These are phyloP conservation scores for Aurelia aurita DNA, from an alignment of 30 jellyfish, hydroid and myxozoan species.

Conservation along the genomic window DNA sequence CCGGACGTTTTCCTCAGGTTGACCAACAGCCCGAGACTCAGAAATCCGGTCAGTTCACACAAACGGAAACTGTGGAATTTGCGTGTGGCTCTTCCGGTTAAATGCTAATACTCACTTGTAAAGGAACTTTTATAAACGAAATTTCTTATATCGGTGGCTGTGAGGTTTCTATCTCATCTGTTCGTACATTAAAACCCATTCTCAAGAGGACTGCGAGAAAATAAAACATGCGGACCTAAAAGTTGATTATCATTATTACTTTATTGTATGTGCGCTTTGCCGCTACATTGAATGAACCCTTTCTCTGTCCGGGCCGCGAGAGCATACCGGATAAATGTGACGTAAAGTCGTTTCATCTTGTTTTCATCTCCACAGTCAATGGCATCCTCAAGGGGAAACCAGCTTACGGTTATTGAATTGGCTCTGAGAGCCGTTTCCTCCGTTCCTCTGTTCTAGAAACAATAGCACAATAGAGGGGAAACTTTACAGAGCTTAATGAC, in stretches of 20 bases:
- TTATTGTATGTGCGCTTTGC: slow-evolving; percentile 16
- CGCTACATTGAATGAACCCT: slow-evolving; percentile 9
- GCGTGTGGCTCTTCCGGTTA: slow-evolving; percentile 91
- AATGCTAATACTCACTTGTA: slow-evolving; percentile 24
- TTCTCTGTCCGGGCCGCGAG: slow-evolving; percentile 46
- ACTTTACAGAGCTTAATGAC: slow-evolving; percentile 74
- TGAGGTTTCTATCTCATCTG: slow-evolving; percentile 6
- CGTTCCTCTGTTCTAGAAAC: slow-evolving; percentile 48
- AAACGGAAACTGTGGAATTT: slow-evolving; percentile 89
- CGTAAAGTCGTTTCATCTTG: slow-evolving; percentile 68
- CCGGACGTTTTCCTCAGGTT: slow-evolving; percentile 65
- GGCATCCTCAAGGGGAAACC: slow-evolving; percentile 77
- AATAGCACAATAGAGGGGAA: slow-evolving; percentile 74
- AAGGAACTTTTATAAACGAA: background rate
- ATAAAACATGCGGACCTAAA: background rate
- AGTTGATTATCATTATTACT: slow-evolving; percentile 6
- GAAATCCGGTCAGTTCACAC: slow-evolving; percentile 89
- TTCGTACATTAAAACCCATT: background rate
- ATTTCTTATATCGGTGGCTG: background rate
- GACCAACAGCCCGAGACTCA: slow-evolving; percentile 92
- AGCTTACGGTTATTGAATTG: slow-evolving; percentile 81
- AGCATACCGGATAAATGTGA: slow-evolving; percentile 66
- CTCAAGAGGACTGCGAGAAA: slow-evolving; percentile 12
- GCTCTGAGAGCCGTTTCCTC: slow-evolving; percentile 87
- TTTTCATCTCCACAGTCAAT: slow-evolving; percentile 67